phyloP scores from a whole-genome alignment of 1,140 invertebrate species.

The Drosophila takahashii region DNA sequence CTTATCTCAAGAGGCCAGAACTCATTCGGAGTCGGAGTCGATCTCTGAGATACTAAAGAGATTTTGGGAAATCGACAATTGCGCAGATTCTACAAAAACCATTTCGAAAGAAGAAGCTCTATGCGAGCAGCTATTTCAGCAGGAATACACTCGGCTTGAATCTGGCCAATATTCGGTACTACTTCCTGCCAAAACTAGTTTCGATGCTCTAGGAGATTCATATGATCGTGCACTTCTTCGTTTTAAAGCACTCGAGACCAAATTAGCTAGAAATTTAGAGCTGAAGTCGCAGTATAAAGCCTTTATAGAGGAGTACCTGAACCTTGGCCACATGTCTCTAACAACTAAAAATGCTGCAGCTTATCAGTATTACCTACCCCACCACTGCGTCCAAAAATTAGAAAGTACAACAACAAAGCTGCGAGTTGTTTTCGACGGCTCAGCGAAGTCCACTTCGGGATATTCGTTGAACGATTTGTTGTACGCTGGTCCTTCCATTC shows the following conservation, averaged over 20 bases:
- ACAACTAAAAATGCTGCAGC: neutral
- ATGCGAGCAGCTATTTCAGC: too few relatives aligned
- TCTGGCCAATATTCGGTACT: too few relatives aligned
- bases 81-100: neutral
- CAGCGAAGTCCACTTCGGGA: slow-evolving; percentile 11
- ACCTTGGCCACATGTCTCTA: neutral
- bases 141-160: too few relatives aligned
- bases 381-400: neutral
- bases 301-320: neutral
- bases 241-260: neutral
- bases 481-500: slow-evolving; percentile 2
- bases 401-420: slow-evolving; percentile 1
- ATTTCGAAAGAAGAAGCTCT: too few relatives aligned
- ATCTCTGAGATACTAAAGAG: neutral
- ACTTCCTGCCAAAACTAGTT: too few relatives aligned
- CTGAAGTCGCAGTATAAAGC: neutral
- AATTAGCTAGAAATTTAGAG: neutral
- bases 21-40: too few relatives aligned
- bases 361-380: neutral
- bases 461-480: slow-evolving; percentile 8
- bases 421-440: neutral
- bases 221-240: neutral
- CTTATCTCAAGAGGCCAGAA: neutral
- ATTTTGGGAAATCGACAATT: slow-evolving; percentile 7
- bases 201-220: neutral